phyloP scores from a whole-genome alignment of 2,888 invertebrate species.

The Mystacides longicornis region DNA sequence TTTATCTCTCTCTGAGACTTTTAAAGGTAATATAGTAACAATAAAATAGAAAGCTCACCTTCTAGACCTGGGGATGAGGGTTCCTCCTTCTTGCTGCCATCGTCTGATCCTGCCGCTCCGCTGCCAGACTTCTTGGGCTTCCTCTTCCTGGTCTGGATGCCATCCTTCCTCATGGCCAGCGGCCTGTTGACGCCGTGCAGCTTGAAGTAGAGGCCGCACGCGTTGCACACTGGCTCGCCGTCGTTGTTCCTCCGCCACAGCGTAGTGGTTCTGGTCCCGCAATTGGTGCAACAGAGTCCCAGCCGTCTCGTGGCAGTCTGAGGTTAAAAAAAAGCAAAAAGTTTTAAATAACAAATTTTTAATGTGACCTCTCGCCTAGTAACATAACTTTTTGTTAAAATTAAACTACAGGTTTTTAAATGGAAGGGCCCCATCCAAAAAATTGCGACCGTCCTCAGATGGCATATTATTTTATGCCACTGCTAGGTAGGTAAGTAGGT shows the following conservation, averaged over 20 bases:
- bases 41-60: conserved; percentile 9
- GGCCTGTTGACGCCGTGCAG: conserved; percentile 88
- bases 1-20: too few relatives aligned
- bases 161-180: conserved; percentile 91
- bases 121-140: conserved; percentile 77
- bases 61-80: conserved; percentile 39
- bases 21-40: too few relatives aligned
- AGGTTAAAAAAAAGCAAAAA: too few relatives aligned
- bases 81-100: conserved; percentile 41
- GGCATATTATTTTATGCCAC: too few relatives aligned
- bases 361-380: too few relatives aligned
- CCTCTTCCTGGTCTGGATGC: conserved; percentile 91
- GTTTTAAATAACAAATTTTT: too few relatives aligned
- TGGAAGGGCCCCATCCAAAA: too few relatives aligned
- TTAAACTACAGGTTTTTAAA: too few relatives aligned
- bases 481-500: too few relatives aligned
- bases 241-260: conserved; percentile 95
- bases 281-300: conserved; percentile 93
- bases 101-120: conserved; percentile 40
- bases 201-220: conserved; percentile 95
- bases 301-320: conserved; percentile 81
- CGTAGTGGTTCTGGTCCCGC: conserved; percentile 94
- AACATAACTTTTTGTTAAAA: too few relatives aligned
- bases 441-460: too few relatives aligned
- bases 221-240: conserved; percentile 98